Percentiles rank a stretch among this genome's conserved stretches.
phyloP scores from a whole-genome alignment of 2,888 invertebrate genomes.

The Venusia cambrica region DNA sequence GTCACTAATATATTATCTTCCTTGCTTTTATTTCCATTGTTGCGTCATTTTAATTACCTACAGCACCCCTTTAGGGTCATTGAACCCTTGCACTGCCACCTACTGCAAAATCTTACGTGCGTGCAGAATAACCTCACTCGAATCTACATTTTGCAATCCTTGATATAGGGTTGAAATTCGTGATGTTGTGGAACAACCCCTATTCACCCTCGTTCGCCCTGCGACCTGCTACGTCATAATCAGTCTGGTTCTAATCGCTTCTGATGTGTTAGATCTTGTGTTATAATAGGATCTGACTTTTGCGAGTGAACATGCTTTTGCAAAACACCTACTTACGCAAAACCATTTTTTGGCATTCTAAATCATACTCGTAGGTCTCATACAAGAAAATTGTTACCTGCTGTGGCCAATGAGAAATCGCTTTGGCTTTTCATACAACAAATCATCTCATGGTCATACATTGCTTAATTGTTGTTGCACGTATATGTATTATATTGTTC shows the following conservation, averaged over 20 bases:
- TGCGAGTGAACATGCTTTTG: slow-evolving; percentile 3
- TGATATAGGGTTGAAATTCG: slow-evolving; percentile 24
- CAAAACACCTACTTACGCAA: slow-evolving; percentile 1
- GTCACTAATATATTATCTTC: too few species aligned
- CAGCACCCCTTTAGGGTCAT: slow-evolving; percentile 33
- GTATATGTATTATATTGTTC: too few species aligned
- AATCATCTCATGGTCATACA: too few species aligned
- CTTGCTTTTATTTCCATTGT: background rate
- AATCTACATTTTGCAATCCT: slow-evolving; percentile 8
- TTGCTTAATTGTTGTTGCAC: too few species aligned
- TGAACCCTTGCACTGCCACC: slow-evolving; percentile 39
- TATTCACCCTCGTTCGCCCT: slow-evolving; percentile 54
- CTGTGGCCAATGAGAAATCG: too few species aligned
- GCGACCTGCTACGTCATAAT: slow-evolving; percentile 45
- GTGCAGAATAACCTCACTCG: slow-evolving; percentile 15
- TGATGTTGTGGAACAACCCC: slow-evolving; percentile 30
- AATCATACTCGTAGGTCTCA: too few species aligned
- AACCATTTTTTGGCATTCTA: slow-evolving; percentile 1
- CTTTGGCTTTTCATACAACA: too few species aligned
- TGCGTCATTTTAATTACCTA: slow-evolving; percentile 12
- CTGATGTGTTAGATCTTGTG: slow-evolving; percentile 46
- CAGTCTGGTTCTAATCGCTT: slow-evolving; percentile 66
- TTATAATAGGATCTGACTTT: slow-evolving; percentile 37
- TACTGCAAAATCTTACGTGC: slow-evolving; percentile 37
- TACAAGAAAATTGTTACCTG: too few species aligned